Evolutionary conservation across 2,888 invertebrate genomes (phyloP), one percentile per base, ranked within the genome.

Genomic region (Drosophila limbata): DNA sequence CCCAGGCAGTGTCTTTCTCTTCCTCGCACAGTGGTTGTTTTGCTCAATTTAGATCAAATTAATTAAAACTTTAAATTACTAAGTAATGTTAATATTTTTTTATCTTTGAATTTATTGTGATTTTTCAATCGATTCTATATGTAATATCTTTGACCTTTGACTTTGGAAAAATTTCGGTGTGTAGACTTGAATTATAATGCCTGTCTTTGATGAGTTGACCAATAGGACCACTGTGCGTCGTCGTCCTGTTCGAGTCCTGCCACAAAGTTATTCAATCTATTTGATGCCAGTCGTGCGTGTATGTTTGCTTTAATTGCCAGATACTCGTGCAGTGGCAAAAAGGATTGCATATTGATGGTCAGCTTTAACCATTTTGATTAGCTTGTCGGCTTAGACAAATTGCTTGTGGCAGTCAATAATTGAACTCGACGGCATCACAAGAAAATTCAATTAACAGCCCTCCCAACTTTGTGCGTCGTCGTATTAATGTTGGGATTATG

Each of bases 181-280:
- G 21, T 4, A 21, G 21, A 21, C 21, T 4, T 21, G 4, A 21
- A 21, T 4, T 31, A 31, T 25, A 6, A 25, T 6, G 6, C 8
- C 25, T 25, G 6, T 0, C 11, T 13, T 35, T 35, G 33, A 4
- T 13, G 2, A 35, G 13, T 4, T 13, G 4, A 13, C 13, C 4
- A 4, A 13, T 1, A 35, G 11, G 33, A 13, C 33, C 35, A 35
- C 35, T 35, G 35, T 35, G 13, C 35, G 35, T 42, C 19, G 2
- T 31, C 40, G 21, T 17, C 35, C 40, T 51, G 37, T n/a, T 11
- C 37, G 45, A 21, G 15, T 71, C 53, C 56, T 44, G 60, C 70
- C 62, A 65, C 68, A 72, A 67, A 72, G 74, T 78, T 78, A 88
- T 82, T 76, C 78, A 83, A 89, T 85, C 74, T 76, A 82, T 84